These are phyloP conservation scores for Drosophila dunni DNA, from an alignment of 1,140 invertebrate genomes.

Conservation along the genomic window DNA sequence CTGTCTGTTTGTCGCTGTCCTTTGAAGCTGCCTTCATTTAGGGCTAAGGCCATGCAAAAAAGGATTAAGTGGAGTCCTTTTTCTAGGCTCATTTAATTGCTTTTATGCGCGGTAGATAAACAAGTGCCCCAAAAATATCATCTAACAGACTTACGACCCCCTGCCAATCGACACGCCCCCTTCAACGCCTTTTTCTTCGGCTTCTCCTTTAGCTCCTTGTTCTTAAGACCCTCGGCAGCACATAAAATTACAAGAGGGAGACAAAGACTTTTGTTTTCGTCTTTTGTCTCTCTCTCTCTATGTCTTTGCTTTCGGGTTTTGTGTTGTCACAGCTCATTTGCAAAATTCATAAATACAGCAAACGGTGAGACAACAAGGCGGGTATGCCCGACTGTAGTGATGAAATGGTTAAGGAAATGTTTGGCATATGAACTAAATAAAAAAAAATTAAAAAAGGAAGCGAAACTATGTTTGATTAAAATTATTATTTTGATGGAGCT, in stretches of 20 bases:
- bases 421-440: too few species aligned
- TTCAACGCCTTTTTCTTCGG: not conserved
- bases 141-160: not conserved
- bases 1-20: slow-evolving; percentile 18
- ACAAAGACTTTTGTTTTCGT: slow-evolving; percentile 18
- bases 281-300: slow-evolving; percentile 18
- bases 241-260: slow-evolving; percentile 42
- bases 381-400: not conserved
- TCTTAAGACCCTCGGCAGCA: slow-evolving; percentile 9
- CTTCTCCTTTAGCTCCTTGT: not conserved
- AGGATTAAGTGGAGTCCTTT: slow-evolving; percentile 70
- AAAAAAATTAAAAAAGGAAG: not conserved
- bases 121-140: slow-evolving; percentile 39
- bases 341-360: slow-evolving; percentile 42
- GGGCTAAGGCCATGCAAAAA: slow-evolving; percentile 21
- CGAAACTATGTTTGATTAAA: too few species aligned
- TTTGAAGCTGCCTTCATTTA: slow-evolving; percentile 1
- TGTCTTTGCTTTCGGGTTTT: slow-evolving; percentile 21
- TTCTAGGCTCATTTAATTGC: slow-evolving; percentile 72
- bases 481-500: too few species aligned
- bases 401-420: not conserved
- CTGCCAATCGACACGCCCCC: not conserved
- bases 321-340: slow-evolving; percentile 47
- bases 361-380: not conserved
- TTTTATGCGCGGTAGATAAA: slow-evolving; percentile 62